Percentiles rank a stretch among this genome's conserved stretches.
Conservation (phyloP, 1,140 invertebrate species). For the Lerema accius region DNA sequence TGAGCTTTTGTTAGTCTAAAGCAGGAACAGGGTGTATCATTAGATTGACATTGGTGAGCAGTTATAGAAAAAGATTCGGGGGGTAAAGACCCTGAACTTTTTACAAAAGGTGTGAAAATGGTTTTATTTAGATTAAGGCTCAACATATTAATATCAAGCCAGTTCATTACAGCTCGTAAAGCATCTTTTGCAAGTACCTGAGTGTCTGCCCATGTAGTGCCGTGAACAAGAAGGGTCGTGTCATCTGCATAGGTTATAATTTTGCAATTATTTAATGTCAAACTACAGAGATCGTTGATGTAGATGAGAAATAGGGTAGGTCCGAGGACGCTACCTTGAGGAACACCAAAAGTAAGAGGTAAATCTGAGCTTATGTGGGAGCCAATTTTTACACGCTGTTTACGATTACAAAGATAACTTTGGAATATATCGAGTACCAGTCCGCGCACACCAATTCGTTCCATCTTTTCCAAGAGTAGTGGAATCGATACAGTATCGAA, state of each 20-base stretch:
- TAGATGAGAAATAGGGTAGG: conserved; percentile 7
- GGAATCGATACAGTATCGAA: conserved; percentile 5
- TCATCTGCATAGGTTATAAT: conserved; percentile 20
- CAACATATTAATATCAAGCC: conserved; percentile 16
- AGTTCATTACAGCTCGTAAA: neutral
- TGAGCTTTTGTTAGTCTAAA: neutral
- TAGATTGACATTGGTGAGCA: neutral
- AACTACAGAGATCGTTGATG: conserved; percentile 3
- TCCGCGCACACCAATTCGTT: neutral
- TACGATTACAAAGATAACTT: conserved; percentile 7
- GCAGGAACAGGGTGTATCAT: neutral
- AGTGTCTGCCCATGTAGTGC: neutral
- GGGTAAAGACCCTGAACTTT: neutral
- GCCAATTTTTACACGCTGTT: conserved; percentile 4
- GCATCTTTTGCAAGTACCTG: neutral
- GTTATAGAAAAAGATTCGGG: neutral
- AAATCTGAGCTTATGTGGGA: too few species aligned
- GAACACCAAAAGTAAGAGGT: neutral
- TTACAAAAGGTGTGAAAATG: neutral
- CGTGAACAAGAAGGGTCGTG: conserved; percentile 22
- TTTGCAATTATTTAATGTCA: neutral
- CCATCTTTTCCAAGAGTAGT: neutral
- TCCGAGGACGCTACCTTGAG: conserved; percentile 16
- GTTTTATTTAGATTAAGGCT: conserved; percentile 16
- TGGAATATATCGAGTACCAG: neutral